These are phyloP conservation scores for Griposia aprilina DNA, from an alignment of 2,888 invertebrate species.

Conservation along the genomic window DNA sequence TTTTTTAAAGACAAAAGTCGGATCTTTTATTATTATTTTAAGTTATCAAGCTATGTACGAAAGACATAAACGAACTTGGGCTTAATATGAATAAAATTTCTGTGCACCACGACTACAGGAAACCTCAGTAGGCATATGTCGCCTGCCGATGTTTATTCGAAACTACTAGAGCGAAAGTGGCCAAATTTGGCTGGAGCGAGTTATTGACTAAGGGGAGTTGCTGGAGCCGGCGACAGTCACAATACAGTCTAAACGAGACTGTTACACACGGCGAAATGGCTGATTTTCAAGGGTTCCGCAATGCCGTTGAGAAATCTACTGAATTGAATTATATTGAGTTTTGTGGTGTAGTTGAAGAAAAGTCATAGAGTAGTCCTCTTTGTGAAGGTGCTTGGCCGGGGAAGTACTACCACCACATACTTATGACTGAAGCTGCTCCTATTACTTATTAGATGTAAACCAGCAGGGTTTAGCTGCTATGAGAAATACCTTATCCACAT, in stretches of 20 bases:
- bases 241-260: slow-evolving; percentile 66
- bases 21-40: too few relatives aligned
- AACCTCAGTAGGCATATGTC: slow-evolving; percentile 5
- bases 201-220: slow-evolving; percentile 64
- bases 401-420: not conserved
- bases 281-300: slow-evolving; percentile 46
- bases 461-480: not conserved
- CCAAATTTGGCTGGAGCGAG: slow-evolving; percentile 44
- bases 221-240: slow-evolving; percentile 56
- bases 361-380: not conserved
- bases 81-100: not conserved
- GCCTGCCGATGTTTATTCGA: slow-evolving; percentile 32
- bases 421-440: not conserved
- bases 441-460: not conserved
- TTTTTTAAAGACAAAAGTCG: not conserved
- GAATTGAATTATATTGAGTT: slow-evolving; percentile 11
- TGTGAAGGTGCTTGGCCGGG: not conserved
- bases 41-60: not conserved
- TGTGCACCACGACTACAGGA: not conserved
- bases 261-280: slow-evolving; percentile 55
- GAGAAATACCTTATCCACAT: not conserved
- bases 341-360: not conserved
- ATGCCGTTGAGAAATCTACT: not conserved
- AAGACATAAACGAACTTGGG: not conserved
- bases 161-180: slow-evolving; percentile 30